Base-by-base conservation (phyloP, 2,113 vertebrate species). In the Gila orcuttii region DNA sequence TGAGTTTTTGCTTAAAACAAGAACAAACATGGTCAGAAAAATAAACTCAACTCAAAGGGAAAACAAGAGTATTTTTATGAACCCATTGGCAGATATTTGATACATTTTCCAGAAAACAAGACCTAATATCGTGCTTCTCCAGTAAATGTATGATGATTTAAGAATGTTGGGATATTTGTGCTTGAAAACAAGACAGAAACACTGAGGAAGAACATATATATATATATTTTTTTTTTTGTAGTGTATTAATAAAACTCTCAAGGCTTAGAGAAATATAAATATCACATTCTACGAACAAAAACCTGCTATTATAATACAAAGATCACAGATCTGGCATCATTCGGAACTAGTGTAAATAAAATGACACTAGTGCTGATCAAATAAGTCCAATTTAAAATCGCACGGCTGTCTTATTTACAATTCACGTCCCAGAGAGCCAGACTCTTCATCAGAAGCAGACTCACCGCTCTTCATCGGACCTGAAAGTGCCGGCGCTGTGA, bases 331-430 rank as follows among this genome's bases (percentile, higher is more conserved):
- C 17, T 3, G 3, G n/a, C 69, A 73, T 42, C 36, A 57, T 57
- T 55, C 13, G 9, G 25, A 31, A 50, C 17, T 21, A 31, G 23
- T 62, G 52, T 62, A 64, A 45, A 64, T 59, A 28, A 42, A 25
- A 80, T 19, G 7, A 64, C 39, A 45, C 19, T 80, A 45, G 78
- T 64, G 59, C 59, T 64, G n/a, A 80, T 64, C 78, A 80, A 62
- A 39, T 39, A 59, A 52, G 1, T n/a, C 8, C 19, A 39, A 79
- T 28, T 45, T 45, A n/a, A 79, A 42, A 79, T 79, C 62, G 13
- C 17, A 77, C 5, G 23, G 25, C 12, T 28, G 15, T 42, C 28
- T 50, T 55, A 69, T 36, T 42, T 66, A 85, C 60, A 78, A 23
- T 75, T 79, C 12, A 85, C 12, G 5, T 50, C 36, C 60, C 59